A percentile compares a stretch with the other conserved stretches of the same genome.
phyloP scores from a whole-genome alignment of 2,797 vertebrate genomes.

The Notamacropus eugenii region DNA sequence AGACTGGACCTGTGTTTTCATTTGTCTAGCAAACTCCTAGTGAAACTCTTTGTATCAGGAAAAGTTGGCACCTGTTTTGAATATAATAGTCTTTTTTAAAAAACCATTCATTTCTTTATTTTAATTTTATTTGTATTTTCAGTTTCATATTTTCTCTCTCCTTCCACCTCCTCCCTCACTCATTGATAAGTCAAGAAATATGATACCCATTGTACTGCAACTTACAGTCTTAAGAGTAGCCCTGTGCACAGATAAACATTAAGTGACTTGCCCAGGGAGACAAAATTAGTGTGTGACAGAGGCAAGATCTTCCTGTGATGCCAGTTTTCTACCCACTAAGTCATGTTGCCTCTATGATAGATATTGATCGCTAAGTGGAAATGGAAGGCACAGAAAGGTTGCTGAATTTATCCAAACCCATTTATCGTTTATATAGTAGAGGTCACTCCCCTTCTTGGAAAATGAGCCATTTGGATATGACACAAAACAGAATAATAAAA shows the following conservation, averaged over 20 bases:
- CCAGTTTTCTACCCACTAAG: background rate
- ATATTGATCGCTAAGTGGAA: background rate
- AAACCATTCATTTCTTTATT: background rate
- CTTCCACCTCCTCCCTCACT: background rate
- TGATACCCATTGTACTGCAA: background rate
- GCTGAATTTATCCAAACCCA: background rate
- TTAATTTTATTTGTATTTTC: background rate
- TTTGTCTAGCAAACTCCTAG: background rate
- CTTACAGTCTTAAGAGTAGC: background rate
- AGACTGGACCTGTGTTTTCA: background rate
- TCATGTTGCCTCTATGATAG: background rate
- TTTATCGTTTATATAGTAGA: background rate
- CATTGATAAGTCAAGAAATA: background rate
- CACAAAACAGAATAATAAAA: background rate
- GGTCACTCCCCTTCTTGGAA: background rate
- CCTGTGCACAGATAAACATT: background rate
- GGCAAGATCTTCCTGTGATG: background rate
- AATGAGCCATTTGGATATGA: background rate
- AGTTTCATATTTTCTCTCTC: background rate
- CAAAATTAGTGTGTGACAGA: background rate
- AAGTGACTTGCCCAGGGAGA: background rate
- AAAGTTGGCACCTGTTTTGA: background rate
- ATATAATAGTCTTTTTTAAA: background rate
- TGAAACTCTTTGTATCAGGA: background rate
- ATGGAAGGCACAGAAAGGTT: constrained; percentile 16